These are phyloP conservation scores for Platichthys flesus DNA, from an alignment of 2,113 vertebrate species.

Conservation along the genomic window DNA sequence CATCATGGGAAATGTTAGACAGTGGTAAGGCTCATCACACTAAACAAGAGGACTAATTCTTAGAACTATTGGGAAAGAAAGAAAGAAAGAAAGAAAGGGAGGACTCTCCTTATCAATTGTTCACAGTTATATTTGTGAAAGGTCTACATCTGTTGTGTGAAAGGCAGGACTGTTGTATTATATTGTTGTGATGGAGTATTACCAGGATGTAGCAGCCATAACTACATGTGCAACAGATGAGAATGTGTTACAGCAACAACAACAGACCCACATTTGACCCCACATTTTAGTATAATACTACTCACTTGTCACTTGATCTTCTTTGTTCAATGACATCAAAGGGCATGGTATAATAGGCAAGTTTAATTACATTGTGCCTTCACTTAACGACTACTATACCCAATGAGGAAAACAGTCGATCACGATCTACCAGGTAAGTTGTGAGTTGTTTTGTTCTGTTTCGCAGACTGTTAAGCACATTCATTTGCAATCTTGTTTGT, in stretches of 20 bases:
- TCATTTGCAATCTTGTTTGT: background rate
- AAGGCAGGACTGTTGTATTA: background rate
- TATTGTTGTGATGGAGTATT: background rate
- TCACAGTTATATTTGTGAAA: conserved; percentile 47
- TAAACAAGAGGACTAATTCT: conserved; percentile 15
- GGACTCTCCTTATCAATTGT: background rate
- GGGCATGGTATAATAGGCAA: too few relatives aligned
- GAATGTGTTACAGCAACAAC: too few relatives aligned
- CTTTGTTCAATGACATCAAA: too few relatives aligned
- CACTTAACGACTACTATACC: conserved; percentile 2
- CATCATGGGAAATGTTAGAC: conserved; percentile 28
- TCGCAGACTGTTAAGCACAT: conserved; percentile 21
- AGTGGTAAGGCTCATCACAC: conserved; percentile 4
- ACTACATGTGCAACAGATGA: too few relatives aligned
- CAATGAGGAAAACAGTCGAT: conserved; percentile 10
- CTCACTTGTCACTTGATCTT: too few relatives aligned
- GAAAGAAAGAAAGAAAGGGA: background rate
- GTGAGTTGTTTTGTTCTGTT: background rate
- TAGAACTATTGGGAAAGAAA: conserved; percentile 16
- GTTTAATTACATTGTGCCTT: background rate
- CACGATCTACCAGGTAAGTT: conserved; percentile 36
- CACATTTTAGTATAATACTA: conserved; percentile 25
- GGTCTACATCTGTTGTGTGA: conserved; percentile 51
- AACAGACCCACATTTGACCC: too few relatives aligned
- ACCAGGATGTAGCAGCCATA: background rate